These are phyloP conservation scores for Rhopalosiphum nymphaeae DNA, from an alignment of 2,888 invertebrate genomes.

Conservation along the genomic window DNA sequence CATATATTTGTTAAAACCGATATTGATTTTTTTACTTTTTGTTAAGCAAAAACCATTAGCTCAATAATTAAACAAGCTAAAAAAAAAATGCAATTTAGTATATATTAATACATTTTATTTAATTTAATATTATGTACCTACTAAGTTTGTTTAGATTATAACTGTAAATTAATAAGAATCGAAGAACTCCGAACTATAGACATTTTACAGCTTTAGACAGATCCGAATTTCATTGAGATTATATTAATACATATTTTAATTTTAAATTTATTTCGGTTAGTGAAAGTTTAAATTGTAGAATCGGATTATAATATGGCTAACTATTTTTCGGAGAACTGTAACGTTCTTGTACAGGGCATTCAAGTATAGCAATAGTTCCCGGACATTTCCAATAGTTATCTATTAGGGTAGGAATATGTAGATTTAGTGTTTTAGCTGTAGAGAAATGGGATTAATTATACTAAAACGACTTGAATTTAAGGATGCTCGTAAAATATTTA, in stretches of 20 bases:
- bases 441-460: background rate
- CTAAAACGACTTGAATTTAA: background rate
- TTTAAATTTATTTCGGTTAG: background rate
- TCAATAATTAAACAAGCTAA: too few species aligned
- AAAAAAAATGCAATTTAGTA: too few species aligned
- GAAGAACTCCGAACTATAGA: background rate
- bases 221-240: background rate
- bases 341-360: background rate
- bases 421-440: background rate
- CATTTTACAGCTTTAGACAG: background rate
- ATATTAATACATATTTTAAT: background rate
- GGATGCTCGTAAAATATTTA: background rate
- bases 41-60: too few species aligned
- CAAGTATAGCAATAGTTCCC: background rate
- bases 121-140: too few species aligned
- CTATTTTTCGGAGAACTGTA: background rate
- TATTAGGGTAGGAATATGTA: background rate
- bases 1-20: too few species aligned
- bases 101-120: too few species aligned
- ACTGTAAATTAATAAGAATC: background rate
- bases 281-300: background rate
- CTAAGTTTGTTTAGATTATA: too few species aligned
- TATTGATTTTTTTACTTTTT: too few species aligned
- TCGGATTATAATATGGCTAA: background rate
- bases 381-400: background rate